phyloP scores from a whole-genome alignment of 2,888 invertebrate species.

The Eupithecia abbreviata region DNA sequence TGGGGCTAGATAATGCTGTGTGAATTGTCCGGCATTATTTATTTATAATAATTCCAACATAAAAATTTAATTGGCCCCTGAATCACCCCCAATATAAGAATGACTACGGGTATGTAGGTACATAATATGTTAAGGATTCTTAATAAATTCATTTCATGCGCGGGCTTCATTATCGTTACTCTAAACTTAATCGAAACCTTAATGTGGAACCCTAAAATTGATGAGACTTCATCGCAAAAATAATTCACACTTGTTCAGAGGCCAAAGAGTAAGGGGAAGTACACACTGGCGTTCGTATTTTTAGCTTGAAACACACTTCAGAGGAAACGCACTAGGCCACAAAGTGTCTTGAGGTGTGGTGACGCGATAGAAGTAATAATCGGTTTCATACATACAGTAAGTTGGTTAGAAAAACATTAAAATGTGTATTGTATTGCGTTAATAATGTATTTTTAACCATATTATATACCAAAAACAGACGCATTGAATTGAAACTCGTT shows the following conservation, averaged over 20 bases:
- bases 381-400: too few relatives aligned
- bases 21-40: too few relatives aligned
- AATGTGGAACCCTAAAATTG: slow-evolving; percentile 52
- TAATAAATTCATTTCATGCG: slow-evolving; percentile 52
- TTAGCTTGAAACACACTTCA: too few relatives aligned
- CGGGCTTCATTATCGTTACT: slow-evolving; percentile 57
- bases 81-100: neutral
- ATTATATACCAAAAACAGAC: too few relatives aligned
- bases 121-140: slow-evolving; percentile 24
- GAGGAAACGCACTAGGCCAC: too few relatives aligned
- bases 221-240: slow-evolving; percentile 64
- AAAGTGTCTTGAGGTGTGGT: neutral
- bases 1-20: too few relatives aligned
- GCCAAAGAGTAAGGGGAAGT: slow-evolving; percentile 50
- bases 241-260: slow-evolving; percentile 54
- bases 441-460: too few relatives aligned
- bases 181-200: slow-evolving; percentile 64
- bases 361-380: neutral
- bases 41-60: neutral
- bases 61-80: neutral
- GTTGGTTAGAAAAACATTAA: too few relatives aligned
- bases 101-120: neutral
- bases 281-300: neutral
- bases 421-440: too few relatives aligned
- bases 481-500: too few relatives aligned